Evolutionary conservation across 1,140 invertebrate species (phyloP), one percentile per base, ranked within the genome.

Genomic region (Drosophila subpulchrella): DNA sequence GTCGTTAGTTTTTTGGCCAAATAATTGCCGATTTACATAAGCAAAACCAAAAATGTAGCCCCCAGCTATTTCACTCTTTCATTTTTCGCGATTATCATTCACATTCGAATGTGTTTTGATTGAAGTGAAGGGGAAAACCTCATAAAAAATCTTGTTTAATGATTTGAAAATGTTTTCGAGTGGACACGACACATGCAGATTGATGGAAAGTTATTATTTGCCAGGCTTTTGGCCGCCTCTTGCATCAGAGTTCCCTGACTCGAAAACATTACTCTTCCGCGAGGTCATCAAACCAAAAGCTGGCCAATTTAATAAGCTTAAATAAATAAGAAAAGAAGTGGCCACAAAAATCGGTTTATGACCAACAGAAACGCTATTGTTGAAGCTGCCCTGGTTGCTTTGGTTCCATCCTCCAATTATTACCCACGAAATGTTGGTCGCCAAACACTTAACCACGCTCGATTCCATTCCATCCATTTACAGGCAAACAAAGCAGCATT

Each of bases 1-100:
- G 46, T 58, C 55, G 50, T 61, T 59, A 67, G 46, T 32, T 41
- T 42, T 56, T 62, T 15, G 39, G 55, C 55, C 11, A 27, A 56
- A 63, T 63, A 83, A 88, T 88, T 83, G 46, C 24, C 42, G 41
- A 59, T 88, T 88, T 88, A 79, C 83, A 88, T 88, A 86, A 86
- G 78, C 48, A 60, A 57, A 68, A 47, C 57, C 75, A 68, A 79
- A 76, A 75, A 44, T 39, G 6, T 61, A 4, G 48, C 61, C 75
- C 42, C 60, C 42, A 27, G 51, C 55, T 44, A 56, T 57, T 39
- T 70, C 34, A 46, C 44, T 57, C 15, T 48, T 47, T 15, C 55
- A n/a, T 55, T n/a, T 48, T 48, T 39, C 38, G 66, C 53, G 42
- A 38, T 71, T 72, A 58, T 42, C 36, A 62, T 71, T 34, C 44